Evolutionary conservation across 92 coral and sea anemone species (phyloP).

Genomic region (Chrysogorgia sp.): DNA sequence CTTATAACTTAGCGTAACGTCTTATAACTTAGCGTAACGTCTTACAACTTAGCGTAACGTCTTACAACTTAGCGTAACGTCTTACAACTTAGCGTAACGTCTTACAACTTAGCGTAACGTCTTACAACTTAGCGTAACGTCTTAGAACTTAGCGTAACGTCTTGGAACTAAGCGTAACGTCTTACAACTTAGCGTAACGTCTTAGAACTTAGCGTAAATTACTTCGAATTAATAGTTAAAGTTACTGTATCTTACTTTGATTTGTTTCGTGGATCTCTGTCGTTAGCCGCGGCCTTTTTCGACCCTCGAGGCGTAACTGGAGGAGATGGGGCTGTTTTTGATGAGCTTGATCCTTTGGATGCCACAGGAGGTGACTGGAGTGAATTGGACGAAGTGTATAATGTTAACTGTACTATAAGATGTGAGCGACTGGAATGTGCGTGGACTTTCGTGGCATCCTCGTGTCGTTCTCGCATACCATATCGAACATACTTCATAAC

Average conservation of each 20-base stretch:
- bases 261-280: constrained; percentile 61
- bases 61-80: too few relatives aligned
- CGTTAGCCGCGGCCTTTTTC: constrained; percentile 77
- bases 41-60: too few relatives aligned
- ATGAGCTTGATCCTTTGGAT: constrained; percentile 65
- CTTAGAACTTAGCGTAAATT: too few relatives aligned
- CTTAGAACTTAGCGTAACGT: too few relatives aligned
- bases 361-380: constrained; percentile 54
- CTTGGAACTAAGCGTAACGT: too few relatives aligned
- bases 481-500: constrained; percentile 89
- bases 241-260: constrained; percentile 50
- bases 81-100: too few relatives aligned
- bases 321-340: constrained; percentile 90
- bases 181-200: too few relatives aligned
- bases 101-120: too few relatives aligned
- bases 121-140: too few relatives aligned
- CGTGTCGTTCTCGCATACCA: constrained; percentile 97
- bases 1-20: too few relatives aligned
- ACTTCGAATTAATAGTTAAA: not conserved
- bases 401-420: constrained; percentile 90
- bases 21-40: too few relatives aligned
- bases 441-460: constrained; percentile 98
- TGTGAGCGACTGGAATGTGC: constrained; percentile 99
- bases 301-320: constrained; percentile 88
- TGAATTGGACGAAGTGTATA: constrained; percentile 78